Evolutionary conservation across 2,797 vertebrate genomes (phyloP).

Genomic region (Tympanoctomys barrerae): DNA sequence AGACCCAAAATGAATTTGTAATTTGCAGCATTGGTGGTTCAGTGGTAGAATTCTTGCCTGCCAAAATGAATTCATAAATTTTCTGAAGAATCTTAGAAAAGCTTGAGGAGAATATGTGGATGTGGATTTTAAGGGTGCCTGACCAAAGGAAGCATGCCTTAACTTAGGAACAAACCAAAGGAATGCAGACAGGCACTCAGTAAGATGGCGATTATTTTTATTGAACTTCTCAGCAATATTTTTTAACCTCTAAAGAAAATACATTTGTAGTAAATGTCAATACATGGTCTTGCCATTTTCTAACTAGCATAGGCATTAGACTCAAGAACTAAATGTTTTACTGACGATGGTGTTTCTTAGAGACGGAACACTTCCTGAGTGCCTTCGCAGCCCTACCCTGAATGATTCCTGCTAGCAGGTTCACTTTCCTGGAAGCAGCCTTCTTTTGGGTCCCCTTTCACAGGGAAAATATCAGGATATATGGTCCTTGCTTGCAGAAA

Average conservation of each 20-base stretch:
- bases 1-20: not conserved
- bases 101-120: not conserved
- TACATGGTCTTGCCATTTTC: not conserved
- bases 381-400: not conserved
- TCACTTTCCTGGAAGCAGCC: not conserved
- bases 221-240: not conserved
- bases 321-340: conserved; percentile 21
- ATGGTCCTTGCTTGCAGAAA: conserved; percentile 19
- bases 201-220: conserved; percentile 8
- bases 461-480: not conserved
- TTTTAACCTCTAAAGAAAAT: conserved; percentile 47
- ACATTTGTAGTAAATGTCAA: not conserved
- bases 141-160: not conserved
- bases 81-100: conserved; percentile 9
- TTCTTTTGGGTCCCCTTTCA: not conserved
- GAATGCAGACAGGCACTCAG: not conserved
- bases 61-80: not conserved
- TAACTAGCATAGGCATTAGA: conserved; percentile 37
- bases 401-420: not conserved
- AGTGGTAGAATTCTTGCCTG: too few species aligned
- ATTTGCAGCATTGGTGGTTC: too few species aligned
- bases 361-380: not conserved
- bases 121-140: not conserved
- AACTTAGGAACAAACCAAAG: not conserved
- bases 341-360: not conserved